Percentiles rank a stretch among this genome's conserved stretches.
Conservation (phyloP, 2,797 vertebrate genomes). For the Tapera naevia region DNA sequence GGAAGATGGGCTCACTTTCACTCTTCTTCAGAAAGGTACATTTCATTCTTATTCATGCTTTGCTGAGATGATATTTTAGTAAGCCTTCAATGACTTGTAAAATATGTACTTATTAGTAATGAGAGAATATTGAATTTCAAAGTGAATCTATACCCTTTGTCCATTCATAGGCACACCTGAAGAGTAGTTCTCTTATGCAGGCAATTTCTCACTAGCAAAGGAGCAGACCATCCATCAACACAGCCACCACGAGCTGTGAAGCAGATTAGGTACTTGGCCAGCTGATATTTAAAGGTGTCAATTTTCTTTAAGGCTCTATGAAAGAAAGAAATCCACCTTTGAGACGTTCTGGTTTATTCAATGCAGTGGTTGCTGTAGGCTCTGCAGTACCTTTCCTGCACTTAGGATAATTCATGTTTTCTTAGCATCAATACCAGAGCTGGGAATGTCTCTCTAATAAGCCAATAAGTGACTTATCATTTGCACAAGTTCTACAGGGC, state of each 20-base stretch:
- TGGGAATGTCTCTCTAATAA: neutral
- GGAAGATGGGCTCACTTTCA: constrained; percentile 83
- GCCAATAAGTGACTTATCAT: neutral
- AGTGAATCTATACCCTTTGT: neutral
- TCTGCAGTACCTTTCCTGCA: rapidly evolving
- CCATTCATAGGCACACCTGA: neutral
- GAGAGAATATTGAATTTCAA: neutral
- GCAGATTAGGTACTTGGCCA: neutral
- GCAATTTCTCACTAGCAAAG: neutral
- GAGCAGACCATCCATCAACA: neutral
- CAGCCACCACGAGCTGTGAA: rapidly evolving
- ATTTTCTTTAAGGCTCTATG: neutral
- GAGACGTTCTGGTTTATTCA: neutral
- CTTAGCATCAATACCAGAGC: neutral
- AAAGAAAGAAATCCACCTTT: neutral
- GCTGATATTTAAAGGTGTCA: neutral
- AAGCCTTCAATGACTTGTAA: neutral
- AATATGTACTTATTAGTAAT: rapidly evolving
- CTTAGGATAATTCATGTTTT: neutral
- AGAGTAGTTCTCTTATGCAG: neutral
- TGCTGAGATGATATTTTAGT: neutral
- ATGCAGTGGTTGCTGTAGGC: neutral
- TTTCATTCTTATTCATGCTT: neutral
- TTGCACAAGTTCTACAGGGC: neutral
- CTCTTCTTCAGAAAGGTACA: constrained; percentile 92